Conservation (phyloP, 2,888 invertebrate genomes). For the Catocala nupta region DNA sequence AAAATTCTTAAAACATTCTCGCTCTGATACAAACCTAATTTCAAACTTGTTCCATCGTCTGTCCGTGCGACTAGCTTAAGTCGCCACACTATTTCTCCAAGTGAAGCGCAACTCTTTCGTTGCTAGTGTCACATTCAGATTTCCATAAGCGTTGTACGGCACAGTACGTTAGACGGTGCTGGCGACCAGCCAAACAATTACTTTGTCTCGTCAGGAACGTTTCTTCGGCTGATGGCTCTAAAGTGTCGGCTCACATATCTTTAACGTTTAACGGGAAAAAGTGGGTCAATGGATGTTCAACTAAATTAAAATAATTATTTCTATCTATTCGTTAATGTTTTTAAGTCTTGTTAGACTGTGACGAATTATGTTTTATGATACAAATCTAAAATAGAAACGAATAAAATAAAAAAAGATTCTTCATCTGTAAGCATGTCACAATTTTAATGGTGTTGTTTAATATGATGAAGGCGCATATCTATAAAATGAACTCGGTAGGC, state of each 20-base stretch:
- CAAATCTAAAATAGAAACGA: no score
- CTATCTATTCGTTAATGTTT: no score
- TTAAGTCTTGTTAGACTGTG: no score
- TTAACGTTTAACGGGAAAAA: conserved; percentile 41
- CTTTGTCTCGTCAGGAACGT: conserved; percentile 79
- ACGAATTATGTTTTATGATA: no score
- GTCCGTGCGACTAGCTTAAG: conserved; percentile 3
- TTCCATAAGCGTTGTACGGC: conserved; percentile 58
- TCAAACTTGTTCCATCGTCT: neutral
- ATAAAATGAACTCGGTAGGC: no score
- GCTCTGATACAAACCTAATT: conserved; percentile 11
- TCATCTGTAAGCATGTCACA: no score
- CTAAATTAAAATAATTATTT: conserved; percentile 1
- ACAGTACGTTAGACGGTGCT: conserved; percentile 52
- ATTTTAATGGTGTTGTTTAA: no score
- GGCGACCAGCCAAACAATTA: conserved; percentile 82
- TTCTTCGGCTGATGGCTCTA: conserved; percentile 74
- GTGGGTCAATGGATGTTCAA: conserved; percentile 14
- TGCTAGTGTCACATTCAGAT: conserved; percentile 68
- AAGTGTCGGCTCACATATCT: conserved; percentile 58
- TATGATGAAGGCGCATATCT: no score
- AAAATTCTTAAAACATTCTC: neutral
- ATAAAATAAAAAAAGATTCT: no score
- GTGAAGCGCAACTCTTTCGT: conserved; percentile 26
- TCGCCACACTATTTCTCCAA: conserved; percentile 6